Percentiles rank a stretch among this genome's conserved stretches.
These are phyloP conservation scores for Flexamia atlantica DNA, from an alignment of 2,888 invertebrate genomes.

Conservation along the genomic window DNA sequence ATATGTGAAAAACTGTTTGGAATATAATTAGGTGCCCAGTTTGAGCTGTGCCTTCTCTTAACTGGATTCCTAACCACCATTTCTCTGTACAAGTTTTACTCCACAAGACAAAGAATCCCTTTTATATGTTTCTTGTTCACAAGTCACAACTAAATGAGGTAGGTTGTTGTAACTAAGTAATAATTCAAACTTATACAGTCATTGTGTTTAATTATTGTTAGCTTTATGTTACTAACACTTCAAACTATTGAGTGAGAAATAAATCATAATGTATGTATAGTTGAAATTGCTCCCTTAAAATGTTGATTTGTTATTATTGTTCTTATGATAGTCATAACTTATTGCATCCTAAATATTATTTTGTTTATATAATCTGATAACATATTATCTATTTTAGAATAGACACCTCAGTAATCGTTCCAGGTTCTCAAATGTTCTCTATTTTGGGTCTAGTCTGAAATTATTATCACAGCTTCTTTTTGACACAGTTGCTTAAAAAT, in stretches of 20 bases:
- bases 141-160: neutral
- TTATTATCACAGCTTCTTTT: slow-evolving; percentile 16
- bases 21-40: no score
- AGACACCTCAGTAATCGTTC: no score
- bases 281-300: neutral
- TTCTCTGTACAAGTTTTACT: no score
- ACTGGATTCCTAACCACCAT: no score
- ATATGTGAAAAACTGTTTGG: no score
- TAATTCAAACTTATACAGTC: no score
- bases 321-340: neutral
- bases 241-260: neutral
- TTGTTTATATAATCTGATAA: no score
- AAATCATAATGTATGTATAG: neutral
- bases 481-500: neutral
- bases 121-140: neutral
- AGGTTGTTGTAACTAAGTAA: no score
- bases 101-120: neutral
- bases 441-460: neutral
- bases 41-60: no score
- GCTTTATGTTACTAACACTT: neutral
- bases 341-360: neutral
- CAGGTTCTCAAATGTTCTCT: no score
- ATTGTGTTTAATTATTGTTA: no score
- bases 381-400: neutral
- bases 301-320: neutral